Base-by-base conservation (phyloP, 53 echinoderm and acorn worm genomes). In the Pentamera pediparva region DNA sequence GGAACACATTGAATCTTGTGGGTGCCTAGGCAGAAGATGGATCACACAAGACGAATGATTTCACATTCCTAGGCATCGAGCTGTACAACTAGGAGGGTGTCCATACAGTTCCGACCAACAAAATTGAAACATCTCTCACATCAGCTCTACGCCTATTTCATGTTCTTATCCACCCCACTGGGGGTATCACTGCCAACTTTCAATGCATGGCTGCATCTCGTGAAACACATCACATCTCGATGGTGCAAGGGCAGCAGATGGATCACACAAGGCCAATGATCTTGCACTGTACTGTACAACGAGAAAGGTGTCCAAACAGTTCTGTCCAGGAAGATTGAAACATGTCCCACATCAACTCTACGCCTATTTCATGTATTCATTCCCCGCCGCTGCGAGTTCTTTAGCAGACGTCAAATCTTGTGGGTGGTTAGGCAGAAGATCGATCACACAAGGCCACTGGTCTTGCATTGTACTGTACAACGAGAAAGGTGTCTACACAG, bases 361-460 rank as follows among this genome's bases (percentile, higher is more conserved):
- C 5, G 27, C 10, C 85, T 82, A 98, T 77, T 98, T 98, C 98
- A 98, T 98, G 75, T 82, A 98, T 69, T 98, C 91, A 81, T 98
- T 54, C 6, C 52, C 73, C 31, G 73, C 73, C 21, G 17, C 73
- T 51, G 73, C n/a, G n/a, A n/a, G n/a, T n/a, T n/a, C 17, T 45
- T 45, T 17, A 45, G 17, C 10, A 45, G 45, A 45, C 10, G 10
- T 45, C 45, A 45, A 45, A 45, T 10, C 17, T 45, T 45, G 45
- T 45, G 10, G 45, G n/a, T n/a, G n/a, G n/a, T n/a, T n/a, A 45
- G 45, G 45, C 45, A 12, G 45, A 45, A 45, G 17, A 12, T 10
- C 17, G 10, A 10, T 45, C 10, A 10, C 45, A 45, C 10, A 45
- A 17, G 10, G 17, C 17, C 45, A 10, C n/a, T n/a, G n/a, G n/a